Evolutionary conservation across 2,113 vertebrate species (phyloP).

Genomic region (Cariama cristata): DNA sequence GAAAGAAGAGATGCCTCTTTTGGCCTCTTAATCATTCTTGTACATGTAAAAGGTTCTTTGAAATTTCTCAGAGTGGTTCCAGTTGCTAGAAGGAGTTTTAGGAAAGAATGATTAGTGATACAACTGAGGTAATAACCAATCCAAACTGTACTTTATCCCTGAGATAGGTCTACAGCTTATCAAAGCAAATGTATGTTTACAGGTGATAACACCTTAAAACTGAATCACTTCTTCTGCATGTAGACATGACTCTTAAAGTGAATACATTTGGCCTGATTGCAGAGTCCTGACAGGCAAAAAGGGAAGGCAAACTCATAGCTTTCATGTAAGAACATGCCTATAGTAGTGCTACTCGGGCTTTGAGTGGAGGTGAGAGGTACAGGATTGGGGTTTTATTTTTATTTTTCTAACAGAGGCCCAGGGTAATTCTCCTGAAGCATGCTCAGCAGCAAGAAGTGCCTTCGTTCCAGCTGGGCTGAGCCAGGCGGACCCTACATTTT

Average conservation of each 20-base stretch:
- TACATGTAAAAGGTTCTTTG: background rate
- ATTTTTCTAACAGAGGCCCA: background rate
- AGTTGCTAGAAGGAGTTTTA: background rate
- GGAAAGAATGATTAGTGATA: background rate
- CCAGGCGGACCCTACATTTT: fast-evolving
- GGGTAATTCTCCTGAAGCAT: background rate
- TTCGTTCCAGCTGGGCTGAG: background rate
- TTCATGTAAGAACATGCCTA: background rate
- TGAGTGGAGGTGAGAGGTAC: background rate
- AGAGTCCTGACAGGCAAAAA: background rate
- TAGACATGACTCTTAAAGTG: background rate
- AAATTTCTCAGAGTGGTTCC: background rate
- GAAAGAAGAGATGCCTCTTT: background rate
- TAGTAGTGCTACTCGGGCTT: background rate
- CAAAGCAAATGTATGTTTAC: background rate
- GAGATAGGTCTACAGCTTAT: background rate
- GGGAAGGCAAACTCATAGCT: background rate
- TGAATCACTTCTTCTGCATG: background rate
- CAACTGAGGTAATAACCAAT: background rate
- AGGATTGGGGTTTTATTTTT: background rate
- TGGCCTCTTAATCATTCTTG: background rate
- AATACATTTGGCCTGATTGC: background rate
- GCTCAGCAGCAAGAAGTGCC: background rate
- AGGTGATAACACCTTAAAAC: background rate
- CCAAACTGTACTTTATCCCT: background rate